Base-by-base conservation (phyloP, 2,113 vertebrate species). In the Gobius niger region DNA sequence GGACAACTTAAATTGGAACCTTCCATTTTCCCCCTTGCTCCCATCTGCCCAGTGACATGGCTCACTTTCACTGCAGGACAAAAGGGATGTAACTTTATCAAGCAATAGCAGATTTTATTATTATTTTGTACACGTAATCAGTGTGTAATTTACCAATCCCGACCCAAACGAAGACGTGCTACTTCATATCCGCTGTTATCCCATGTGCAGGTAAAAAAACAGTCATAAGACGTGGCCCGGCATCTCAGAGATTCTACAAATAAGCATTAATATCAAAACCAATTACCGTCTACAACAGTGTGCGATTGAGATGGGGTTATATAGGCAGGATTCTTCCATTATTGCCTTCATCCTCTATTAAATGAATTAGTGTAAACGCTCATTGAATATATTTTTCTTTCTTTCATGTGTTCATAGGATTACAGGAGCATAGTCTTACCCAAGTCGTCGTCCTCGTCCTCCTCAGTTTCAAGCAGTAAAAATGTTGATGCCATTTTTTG, bases 211-310 rank as follows among this genome's bases (percentile, higher is more conserved):
- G 7, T 87, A 75, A 94, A 87, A 18, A 19, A 70, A 74, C 93
- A 94, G 77, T 87, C 72, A 57, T 92, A 92, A 6, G 89, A 90
- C 47, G 81, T 88, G 49, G 91, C 91, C 46, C 69, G 73, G 51
- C 92, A 92, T 1, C 1, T 85, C 7, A 63, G 2, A 4, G 54
- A 59, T 34, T 75, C 92, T 93, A 19, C 5, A 70, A 73, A 60
- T 10, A 84, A 3, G 75, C n/a, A 77, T 3, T 56, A 59, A 54
- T 12, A 24, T 54, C 52, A 16, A 54, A 24, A 24, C 18, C 7
- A 1, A 24, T 6, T 10, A 5, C 12, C 9, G 0, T 5, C 2
- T 8, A 19, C 16, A 11, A 16, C 18, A 53, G 19, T 53, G 52
- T 53, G 24, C 24, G 1, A 24, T 52, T 52, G 9, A 52, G 50